Base-by-base conservation (phyloP, 2,888 invertebrate genomes). In the Podotricha telesiphe region DNA sequence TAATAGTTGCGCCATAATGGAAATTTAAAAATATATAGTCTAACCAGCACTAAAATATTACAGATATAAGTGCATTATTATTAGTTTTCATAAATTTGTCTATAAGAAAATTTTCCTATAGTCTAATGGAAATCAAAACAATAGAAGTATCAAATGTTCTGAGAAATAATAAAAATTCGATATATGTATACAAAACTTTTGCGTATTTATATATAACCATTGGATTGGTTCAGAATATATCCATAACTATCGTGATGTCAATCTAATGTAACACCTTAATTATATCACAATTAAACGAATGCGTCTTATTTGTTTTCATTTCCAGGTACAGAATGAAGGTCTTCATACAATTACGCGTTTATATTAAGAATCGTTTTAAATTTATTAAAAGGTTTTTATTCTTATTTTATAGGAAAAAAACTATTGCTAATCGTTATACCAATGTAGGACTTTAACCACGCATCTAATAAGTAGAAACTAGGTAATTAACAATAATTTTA, bases 261-360 rank as follows among this genome's bases (percentile, higher is more conserved):
- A 22, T 59, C 11, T 45, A 28, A 59, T 59, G 22, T 59, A 59
- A 59, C 45, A 59, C 59, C 59, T 59, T 59, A 59, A 45, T 59
- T 45, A 28, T 22, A 45, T 45, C n/a, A 59, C 59, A 59, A 59
- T 59, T 22, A 59, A 45, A 22, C 45, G 17, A 13, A 45, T 59
- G 22, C 45, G 59, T 59, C 59, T 42, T 59, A 59, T 22, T 55
- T 55, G 5, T 59, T 45, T 59, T 45, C 45, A 45, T 45, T 59
- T 59, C 59, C 45, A 59, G 45, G 59, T 28, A 59, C 5, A 45
- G 28, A n/a, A 28, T 28, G 11, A 59, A 59, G 59, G 59, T 59
- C 42, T 45, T 45, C 8, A 5, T 59, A 45, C 6, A 59, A 11
- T 55, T 22, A 17, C 22, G 11, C 55, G 37, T 55, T 34, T 37